These are phyloP conservation scores for Amazona guildingii DNA, from an alignment of 2,113 vertebrate genomes.

Conservation along the genomic window DNA sequence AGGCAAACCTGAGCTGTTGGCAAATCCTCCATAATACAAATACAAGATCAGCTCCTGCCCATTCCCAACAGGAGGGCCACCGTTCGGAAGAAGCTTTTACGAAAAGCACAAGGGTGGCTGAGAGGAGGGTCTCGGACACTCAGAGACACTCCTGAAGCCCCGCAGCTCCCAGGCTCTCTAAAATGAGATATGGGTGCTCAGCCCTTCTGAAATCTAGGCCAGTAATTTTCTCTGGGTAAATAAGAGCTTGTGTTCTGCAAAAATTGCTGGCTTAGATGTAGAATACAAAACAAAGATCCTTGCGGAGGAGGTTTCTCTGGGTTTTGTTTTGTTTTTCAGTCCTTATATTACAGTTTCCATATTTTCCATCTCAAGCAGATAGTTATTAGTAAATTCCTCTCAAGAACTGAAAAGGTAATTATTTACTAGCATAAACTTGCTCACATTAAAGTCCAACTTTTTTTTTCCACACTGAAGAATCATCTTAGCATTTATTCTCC, in stretches of 20 bases:
- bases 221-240: constrained; percentile 62
- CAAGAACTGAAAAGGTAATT: constrained; percentile 17
- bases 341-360: constrained; percentile 14
- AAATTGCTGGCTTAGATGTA: constrained; percentile 59
- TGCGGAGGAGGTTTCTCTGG: constrained; percentile 3
- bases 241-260: constrained; percentile 50
- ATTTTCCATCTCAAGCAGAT: constrained; percentile 36
- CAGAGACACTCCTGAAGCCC: not conserved
- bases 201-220: constrained; percentile 31
- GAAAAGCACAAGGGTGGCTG: rapidly evolving
- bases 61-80: not conserved
- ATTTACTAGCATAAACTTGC: constrained; percentile 26
- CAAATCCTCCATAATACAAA: not conserved
- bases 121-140: not conserved
- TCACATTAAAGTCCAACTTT: not conserved
- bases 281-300: constrained; percentile 48
- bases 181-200: constrained; percentile 17
- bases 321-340: constrained; percentile 22
- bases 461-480: not conserved
- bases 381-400: constrained; percentile 31
- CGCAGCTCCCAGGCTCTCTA: not conserved
- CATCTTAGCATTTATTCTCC: not conserved
- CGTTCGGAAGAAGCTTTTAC: not conserved
- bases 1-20: not conserved
- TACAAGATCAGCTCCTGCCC: not conserved